phyloP scores from a whole-genome alignment of 2,888 invertebrate genomes.

The Emmelina monodactyla region DNA sequence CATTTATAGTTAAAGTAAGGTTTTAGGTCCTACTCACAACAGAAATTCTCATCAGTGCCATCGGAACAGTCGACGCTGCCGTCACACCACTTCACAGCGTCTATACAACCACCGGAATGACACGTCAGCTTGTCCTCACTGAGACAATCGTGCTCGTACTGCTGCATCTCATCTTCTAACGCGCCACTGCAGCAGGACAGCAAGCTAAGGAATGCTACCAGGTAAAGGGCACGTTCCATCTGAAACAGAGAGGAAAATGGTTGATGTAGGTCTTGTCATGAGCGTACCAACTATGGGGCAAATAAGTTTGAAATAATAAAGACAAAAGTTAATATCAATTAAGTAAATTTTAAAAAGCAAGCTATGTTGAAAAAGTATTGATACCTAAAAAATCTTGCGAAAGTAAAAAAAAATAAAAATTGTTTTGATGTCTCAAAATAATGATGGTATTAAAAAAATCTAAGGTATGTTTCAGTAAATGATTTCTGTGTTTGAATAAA shows the following conservation, averaged over 20 bases:
- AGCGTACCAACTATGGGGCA: too few species aligned
- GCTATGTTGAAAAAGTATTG: too few species aligned
- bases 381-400: too few species aligned
- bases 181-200: slow-evolving; percentile 18
- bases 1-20: too few species aligned
- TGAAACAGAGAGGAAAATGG: slow-evolving; percentile 19
- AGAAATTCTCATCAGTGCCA: slow-evolving; percentile 63
- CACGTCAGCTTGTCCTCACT: slow-evolving; percentile 36
- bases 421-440: too few species aligned
- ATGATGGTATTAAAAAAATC: too few species aligned
- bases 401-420: too few species aligned
- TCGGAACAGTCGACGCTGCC: slow-evolving; percentile 67
- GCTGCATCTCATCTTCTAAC: slow-evolving; percentile 33
- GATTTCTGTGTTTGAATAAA: too few species aligned
- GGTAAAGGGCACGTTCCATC: background rate
- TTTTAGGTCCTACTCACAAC: slow-evolving; percentile 46
- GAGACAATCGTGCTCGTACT: slow-evolving; percentile 30
- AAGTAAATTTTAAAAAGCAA: too few species aligned
- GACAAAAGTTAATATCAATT: too few species aligned
- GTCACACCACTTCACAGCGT: slow-evolving; percentile 64
- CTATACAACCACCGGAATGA: slow-evolving; percentile 59
- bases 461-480: too few species aligned
- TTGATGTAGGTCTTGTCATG: slow-evolving; percentile 15
- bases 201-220: slow-evolving; percentile 9
- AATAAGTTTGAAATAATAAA: too few species aligned